Evolutionary conservation across 2,113 vertebrate genomes (phyloP).

Genomic region (Onychorhynchus coronatus): DNA sequence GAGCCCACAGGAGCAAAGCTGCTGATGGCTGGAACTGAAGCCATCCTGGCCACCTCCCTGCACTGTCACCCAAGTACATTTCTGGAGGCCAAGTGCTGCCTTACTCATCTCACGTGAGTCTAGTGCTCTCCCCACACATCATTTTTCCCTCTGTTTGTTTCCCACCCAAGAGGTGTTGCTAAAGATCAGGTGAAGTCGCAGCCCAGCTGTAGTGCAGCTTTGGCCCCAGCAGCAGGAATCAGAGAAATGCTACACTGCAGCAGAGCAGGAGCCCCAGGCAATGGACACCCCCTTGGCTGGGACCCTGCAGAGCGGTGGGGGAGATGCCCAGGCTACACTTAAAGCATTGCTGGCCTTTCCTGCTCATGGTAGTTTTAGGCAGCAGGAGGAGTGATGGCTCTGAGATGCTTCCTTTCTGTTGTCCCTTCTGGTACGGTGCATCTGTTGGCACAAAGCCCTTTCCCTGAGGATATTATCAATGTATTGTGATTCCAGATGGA

Average conservation of each 20-base stretch:
- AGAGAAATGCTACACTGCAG: neutral
- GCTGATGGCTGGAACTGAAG: neutral
- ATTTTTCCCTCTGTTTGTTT: neutral
- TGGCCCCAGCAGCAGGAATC: neutral
- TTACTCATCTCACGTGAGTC: neutral
- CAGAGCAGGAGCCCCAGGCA: neutral
- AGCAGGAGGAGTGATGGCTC: neutral
- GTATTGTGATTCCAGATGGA: neutral
- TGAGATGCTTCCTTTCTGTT: neutral
- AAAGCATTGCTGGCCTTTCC: neutral
- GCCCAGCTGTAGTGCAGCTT: neutral
- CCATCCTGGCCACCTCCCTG: neutral
- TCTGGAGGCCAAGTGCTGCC: neutral
- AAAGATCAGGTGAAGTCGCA: neutral
- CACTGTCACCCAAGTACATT: accelerated
- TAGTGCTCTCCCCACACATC: neutral
- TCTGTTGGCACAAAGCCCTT: neutral
- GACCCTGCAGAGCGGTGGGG: neutral
- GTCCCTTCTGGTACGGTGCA: neutral
- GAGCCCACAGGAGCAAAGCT: neutral
- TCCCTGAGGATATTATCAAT: neutral
- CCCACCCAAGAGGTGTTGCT: neutral
- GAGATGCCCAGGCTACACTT: neutral
- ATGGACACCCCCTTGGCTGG: neutral
- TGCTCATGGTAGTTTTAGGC: neutral